A percentile compares a stretch with the other conserved stretches of the same genome.
Evolutionary conservation across 92 coral and sea anemone genomes (phyloP).

Genomic region (Phenganax marumi): DNA sequence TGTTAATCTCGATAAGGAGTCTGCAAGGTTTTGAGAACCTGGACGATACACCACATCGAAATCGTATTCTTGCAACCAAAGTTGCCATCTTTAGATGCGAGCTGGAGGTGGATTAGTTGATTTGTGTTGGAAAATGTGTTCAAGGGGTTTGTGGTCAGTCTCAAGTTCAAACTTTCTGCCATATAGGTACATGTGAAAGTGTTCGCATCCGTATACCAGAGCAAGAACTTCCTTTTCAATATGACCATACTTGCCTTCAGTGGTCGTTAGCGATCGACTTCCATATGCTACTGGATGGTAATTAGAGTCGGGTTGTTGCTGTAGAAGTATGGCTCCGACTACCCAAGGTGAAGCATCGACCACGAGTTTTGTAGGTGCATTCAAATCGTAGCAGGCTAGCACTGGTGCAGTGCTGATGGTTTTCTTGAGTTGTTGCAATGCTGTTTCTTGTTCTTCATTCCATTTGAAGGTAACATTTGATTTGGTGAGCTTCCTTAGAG

Average conservation of each 20-base stretch:
- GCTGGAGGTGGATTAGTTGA: slow-evolving; percentile 45
- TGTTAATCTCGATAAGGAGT: too few species aligned
- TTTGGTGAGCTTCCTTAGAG: not conserved
- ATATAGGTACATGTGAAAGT: slow-evolving; percentile 52
- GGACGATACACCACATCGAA: slow-evolving; percentile 51
- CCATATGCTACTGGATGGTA: slow-evolving; percentile 49
- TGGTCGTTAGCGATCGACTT: slow-evolving; percentile 9
- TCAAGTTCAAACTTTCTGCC: slow-evolving; percentile 54
- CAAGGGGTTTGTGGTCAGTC: slow-evolving; percentile 53
- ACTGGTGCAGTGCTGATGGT: slow-evolving; percentile 44
- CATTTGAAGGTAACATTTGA: slow-evolving; percentile 15
- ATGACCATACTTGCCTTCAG: slow-evolving; percentile 47
- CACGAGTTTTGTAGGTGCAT: slow-evolving; percentile 44
- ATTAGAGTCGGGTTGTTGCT: slow-evolving; percentile 30
- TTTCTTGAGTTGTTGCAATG: slow-evolving; percentile 34
- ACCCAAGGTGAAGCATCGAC: slow-evolving; percentile 60
- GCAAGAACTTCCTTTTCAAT: slow-evolving; percentile 16
- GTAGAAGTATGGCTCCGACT: slow-evolving; percentile 54
- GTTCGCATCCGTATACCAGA: slow-evolving; percentile 54
- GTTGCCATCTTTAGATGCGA: slow-evolving; percentile 45
- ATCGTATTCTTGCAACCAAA: slow-evolving; percentile 59
- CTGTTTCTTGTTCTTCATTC: slow-evolving; percentile 37
- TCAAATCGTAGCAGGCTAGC: slow-evolving; percentile 49
- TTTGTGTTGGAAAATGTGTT: slow-evolving; percentile 50
- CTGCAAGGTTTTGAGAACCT: slow-evolving; percentile 41